These are phyloP conservation scores for Tragelaphus oryx DNA, from an alignment of 2,797 vertebrate genomes.

Conservation along the genomic window DNA sequence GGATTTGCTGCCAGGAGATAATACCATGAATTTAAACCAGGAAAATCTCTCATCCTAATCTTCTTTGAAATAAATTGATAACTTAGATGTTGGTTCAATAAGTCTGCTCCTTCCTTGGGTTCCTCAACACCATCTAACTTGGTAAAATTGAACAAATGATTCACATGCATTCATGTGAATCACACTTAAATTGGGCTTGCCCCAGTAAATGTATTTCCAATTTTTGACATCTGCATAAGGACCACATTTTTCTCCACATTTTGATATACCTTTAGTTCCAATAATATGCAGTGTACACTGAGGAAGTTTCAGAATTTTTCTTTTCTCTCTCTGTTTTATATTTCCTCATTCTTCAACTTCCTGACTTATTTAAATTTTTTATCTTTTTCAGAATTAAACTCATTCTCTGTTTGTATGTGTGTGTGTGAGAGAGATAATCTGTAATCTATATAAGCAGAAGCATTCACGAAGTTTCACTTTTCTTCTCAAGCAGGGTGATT, in stretches of 20 bases:
- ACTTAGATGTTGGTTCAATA: not conserved
- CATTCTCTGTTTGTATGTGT: not conserved
- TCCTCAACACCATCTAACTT: not conserved
- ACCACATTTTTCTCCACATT: not conserved
- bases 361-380: not conserved
- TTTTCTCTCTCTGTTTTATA: not conserved
- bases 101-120: rapidly evolving
- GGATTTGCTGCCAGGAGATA: not conserved
- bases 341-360: not conserved
- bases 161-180: not conserved
- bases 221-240: not conserved
- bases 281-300: not conserved
- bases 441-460: not conserved
- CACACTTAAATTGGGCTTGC: not conserved
- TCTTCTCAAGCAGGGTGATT: not conserved
- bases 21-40: not conserved
- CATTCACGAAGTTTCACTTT: not conserved
- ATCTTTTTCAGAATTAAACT: not conserved
- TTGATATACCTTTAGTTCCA: not conserved
- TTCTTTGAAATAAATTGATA: not conserved
- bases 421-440: not conserved
- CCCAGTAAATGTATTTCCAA: not conserved
- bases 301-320: not conserved
- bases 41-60: not conserved
- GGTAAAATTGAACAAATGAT: not conserved